Evolutionary conservation across 1,140 invertebrate species (phyloP).

Genomic region (Anadara kagoshimensis): DNA sequence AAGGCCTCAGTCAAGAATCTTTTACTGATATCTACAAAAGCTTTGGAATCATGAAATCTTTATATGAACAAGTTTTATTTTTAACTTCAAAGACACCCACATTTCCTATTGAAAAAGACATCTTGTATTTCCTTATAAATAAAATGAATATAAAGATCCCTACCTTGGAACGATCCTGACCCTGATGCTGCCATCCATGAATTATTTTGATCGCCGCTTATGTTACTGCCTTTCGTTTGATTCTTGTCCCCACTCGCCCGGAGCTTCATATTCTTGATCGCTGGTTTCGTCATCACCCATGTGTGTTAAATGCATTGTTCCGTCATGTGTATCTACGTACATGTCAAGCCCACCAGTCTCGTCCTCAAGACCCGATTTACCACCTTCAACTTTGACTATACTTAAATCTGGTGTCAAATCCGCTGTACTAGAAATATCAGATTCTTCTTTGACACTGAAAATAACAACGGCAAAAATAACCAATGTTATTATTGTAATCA

Average conservation of each 20-base stretch:
- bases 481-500: too few species aligned
- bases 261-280: constrained; percentile 17
- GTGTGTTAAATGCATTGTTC: constrained; percentile 15
- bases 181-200: constrained; percentile 22
- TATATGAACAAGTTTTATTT: too few species aligned
- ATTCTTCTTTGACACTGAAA: too few species aligned
- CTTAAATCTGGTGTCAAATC: constrained; percentile 28
- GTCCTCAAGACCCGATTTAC: neutral
- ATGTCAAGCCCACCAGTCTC: constrained; percentile 32
- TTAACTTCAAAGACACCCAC: too few species aligned
- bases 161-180: constrained; percentile 24
- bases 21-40: too few species aligned
- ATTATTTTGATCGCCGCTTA: constrained; percentile 33
- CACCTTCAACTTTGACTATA: constrained; percentile 31
- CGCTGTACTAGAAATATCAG: neutral
- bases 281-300: neutral
- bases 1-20: too few species aligned
- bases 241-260: constrained; percentile 18
- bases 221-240: constrained; percentile 34
- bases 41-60: too few species aligned
- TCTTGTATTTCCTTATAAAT: too few species aligned
- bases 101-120: too few species aligned
- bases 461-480: too few species aligned
- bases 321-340: constrained; percentile 30
- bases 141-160: neutral